Evolutionary conservation across 92 coral and sea anemone species (phyloP).

Genomic region (Bergia sp.): DNA sequence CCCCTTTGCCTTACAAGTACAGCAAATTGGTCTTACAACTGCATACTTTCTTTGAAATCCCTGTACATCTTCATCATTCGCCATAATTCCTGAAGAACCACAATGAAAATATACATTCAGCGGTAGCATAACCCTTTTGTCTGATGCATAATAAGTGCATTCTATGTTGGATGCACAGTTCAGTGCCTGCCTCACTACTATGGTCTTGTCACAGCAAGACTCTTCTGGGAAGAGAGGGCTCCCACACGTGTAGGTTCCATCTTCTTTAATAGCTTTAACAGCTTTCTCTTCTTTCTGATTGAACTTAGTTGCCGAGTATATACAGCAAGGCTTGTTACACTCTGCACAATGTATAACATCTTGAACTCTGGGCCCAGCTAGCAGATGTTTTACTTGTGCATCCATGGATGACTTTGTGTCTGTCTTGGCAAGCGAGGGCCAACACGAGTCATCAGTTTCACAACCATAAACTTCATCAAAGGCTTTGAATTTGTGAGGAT

Average conservation of each 20-base stretch:
- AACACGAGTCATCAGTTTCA: not conserved
- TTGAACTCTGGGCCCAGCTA: not conserved
- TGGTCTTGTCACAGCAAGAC: not conserved
- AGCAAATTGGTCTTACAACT: too few species aligned
- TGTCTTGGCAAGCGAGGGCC: conserved; percentile 1
- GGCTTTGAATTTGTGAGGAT: not conserved
- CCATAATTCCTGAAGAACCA: too few species aligned
- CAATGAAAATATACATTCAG: too few species aligned
- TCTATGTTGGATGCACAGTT: too few species aligned
- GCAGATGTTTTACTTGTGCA: not conserved
- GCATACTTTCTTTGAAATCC: too few species aligned
- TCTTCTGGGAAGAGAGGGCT: conserved; percentile 5
- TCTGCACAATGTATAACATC: not conserved
- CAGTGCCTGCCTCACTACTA: too few species aligned
- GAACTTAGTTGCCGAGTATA: not conserved
- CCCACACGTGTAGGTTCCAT: conserved; percentile 10
- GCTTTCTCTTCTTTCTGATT: not conserved
- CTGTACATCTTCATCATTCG: too few species aligned
- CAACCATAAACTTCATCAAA: conserved; percentile 2
- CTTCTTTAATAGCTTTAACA: not conserved
- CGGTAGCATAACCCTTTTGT: too few species aligned
- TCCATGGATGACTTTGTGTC: not conserved
- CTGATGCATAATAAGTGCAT: too few species aligned
- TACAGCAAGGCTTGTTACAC: conserved; percentile 8
- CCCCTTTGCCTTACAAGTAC: too few species aligned